Evolutionary conservation across 2,888 invertebrate species (phyloP).

Genomic region (Drosophila bunnanda): DNA sequence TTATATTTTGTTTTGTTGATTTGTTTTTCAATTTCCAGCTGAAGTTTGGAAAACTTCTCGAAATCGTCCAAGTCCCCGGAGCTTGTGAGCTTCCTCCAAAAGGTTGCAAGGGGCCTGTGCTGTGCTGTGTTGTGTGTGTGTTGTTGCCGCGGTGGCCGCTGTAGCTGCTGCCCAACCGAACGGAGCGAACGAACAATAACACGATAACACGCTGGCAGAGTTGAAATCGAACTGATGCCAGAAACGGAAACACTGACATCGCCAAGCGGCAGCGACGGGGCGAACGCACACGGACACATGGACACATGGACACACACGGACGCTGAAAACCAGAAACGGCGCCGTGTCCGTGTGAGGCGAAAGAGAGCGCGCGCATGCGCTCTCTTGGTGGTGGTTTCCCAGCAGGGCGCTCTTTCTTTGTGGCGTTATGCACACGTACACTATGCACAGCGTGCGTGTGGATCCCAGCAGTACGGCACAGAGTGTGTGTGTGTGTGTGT

Average conservation of each 20-base stretch:
- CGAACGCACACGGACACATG: constrained; percentile 5
- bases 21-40: constrained; percentile 13
- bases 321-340: constrained; percentile 5
- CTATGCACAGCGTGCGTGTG: constrained; percentile 64
- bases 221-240: constrained; percentile 13
- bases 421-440: constrained; percentile 77
- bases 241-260: constrained; percentile 9
- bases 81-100: constrained; percentile 5
- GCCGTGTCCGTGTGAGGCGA: constrained; percentile 26
- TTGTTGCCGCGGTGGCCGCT: constrained; percentile 29
- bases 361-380: constrained; percentile 67
- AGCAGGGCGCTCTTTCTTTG: constrained; percentile 36
- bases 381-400: constrained; percentile 43
- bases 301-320: background rate
- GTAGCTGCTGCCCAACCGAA: constrained; percentile 14
- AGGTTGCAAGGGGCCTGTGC: background rate
- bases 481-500: constrained; percentile 4
- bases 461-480: constrained; percentile 17
- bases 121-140: constrained; percentile 2
- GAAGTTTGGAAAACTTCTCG: constrained; percentile 11
- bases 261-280: constrained; percentile 5
- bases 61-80: constrained; percentile 31
- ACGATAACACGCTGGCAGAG: constrained; percentile 16
- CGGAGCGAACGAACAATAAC: constrained; percentile 7
- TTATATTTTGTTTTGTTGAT: background rate